Evolutionary conservation across 2,797 vertebrate species (phyloP).

Genomic region (Cirrhinus molitorella): DNA sequence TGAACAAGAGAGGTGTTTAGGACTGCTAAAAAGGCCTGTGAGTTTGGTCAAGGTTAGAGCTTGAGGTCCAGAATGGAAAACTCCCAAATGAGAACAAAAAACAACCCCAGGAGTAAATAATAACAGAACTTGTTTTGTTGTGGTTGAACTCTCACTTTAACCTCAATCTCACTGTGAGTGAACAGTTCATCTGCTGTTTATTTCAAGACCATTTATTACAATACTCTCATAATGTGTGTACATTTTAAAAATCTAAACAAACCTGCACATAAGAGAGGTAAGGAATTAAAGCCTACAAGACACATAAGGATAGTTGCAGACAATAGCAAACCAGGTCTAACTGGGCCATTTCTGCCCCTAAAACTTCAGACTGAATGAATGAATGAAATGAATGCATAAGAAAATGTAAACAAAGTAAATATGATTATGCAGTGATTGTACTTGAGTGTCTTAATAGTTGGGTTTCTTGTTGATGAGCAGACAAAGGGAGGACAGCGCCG

Average conservation of each 20-base stretch:
- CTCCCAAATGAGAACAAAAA: background rate
- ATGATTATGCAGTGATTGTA: background rate
- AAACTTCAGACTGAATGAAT: background rate
- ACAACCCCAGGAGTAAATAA: background rate
- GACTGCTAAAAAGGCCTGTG: background rate
- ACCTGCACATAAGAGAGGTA: background rate
- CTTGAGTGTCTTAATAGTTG: conserved; percentile 45
- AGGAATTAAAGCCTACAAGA: conserved; percentile 88
- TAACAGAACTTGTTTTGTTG: background rate
- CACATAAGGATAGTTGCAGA: conserved; percentile 91
- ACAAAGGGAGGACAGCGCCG: conserved; percentile 87
- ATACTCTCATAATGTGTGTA: background rate
- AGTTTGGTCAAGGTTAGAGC: background rate
- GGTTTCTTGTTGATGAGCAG: conserved; percentile 89
- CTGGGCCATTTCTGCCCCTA: background rate
- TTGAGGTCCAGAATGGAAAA: too few relatives aligned
- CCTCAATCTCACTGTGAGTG: background rate
- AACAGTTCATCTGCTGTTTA: background rate
- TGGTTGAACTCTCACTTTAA: too few relatives aligned
- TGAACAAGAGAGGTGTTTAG: background rate
- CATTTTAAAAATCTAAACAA: background rate
- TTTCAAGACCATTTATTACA: background rate
- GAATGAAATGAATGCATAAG: background rate
- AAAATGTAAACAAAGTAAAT: background rate
- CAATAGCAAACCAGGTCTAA: background rate